Conservation (phyloP, 1,140 invertebrate genomes). For the Pantala flavescens region DNA sequence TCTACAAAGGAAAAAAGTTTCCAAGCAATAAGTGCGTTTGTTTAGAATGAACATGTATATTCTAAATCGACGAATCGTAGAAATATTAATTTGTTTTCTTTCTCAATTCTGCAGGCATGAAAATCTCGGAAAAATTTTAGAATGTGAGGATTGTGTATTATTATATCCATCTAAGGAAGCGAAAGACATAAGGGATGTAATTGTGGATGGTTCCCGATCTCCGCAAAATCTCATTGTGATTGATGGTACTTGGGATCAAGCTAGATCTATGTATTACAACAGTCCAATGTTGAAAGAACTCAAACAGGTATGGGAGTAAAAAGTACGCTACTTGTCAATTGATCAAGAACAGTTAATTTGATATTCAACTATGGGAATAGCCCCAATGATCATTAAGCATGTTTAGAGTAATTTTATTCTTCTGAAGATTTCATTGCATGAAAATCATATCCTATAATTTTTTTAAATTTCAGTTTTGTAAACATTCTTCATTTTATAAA, state of each 20-base stretch:
- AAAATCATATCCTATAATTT: no score
- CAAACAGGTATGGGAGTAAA: constrained; percentile 29
- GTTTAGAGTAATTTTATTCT: no score
- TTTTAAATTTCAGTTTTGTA: no score
- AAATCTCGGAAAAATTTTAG: constrained; percentile 54
- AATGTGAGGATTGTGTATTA: constrained; percentile 58
- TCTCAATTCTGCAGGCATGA: constrained; percentile 43
- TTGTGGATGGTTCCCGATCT: constrained; percentile 24
- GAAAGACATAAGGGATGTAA: constrained; percentile 31
- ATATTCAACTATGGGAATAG: no score
- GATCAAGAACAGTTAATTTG: no score
- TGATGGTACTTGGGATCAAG: constrained; percentile 91
- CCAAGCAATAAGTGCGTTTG: constrained; percentile 40
- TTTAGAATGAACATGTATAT: background rate
- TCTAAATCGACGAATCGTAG: constrained; percentile 5
- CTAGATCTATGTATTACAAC: constrained; percentile 48
- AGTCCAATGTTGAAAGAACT: constrained; percentile 33
- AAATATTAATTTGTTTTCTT: constrained; percentile 9
- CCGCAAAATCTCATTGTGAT: constrained; percentile 74
- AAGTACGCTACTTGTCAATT: no score
- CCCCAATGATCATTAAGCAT: no score
- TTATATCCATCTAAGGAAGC: constrained; percentile 72
- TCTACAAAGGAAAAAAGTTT: constrained; percentile 77
- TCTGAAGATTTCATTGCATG: no score
- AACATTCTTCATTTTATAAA: no score